Evolutionary conservation across 2,888 invertebrate species (phyloP).

Genomic region (Epinotia ramella): DNA sequence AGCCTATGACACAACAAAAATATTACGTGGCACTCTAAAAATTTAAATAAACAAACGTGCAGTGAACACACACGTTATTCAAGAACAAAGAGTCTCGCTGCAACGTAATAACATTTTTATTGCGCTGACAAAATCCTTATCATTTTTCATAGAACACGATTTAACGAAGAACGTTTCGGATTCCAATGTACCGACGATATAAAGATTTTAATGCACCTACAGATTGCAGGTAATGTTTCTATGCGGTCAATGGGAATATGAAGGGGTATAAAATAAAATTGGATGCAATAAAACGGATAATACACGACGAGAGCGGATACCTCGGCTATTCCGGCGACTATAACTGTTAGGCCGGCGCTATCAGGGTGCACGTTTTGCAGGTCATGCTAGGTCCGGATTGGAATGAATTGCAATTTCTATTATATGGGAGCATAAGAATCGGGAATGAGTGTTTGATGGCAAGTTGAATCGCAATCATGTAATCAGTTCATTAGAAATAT

Average conservation of each 20-base stretch:
- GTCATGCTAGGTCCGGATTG: conserved; percentile 29
- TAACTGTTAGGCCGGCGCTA: conserved; percentile 52
- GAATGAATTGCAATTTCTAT: conserved; percentile 36
- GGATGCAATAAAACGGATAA: conserved; percentile 75
- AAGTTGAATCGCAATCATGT: too few species aligned
- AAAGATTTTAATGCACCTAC: conserved; percentile 66
- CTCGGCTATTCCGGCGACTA: conserved; percentile 59
- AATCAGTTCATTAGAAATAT: too few species aligned
- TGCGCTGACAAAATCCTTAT: conserved; percentile 41
- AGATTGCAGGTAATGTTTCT: conserved; percentile 60
- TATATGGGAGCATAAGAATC: conserved; percentile 11
- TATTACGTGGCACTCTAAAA: conserved; percentile 1
- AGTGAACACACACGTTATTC: conserved; percentile 16
- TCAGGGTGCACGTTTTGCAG: conserved; percentile 31
- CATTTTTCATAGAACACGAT: conserved; percentile 35
- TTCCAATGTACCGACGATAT: conserved; percentile 48
- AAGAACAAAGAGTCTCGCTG: conserved; percentile 39
- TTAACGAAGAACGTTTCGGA: conserved; percentile 41
- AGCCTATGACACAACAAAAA: conserved; percentile 5
- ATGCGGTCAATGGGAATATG: conserved; percentile 66
- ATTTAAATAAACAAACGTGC: conserved; percentile 35
- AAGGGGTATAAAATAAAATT: conserved; percentile 77
- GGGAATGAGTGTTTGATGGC: not conserved
- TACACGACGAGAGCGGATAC: conserved; percentile 60
- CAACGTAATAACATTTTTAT: conserved; percentile 44